Evolutionary conservation across 2,113 vertebrate genomes (phyloP), one percentile per base, ranked within the genome.

Genomic region (Podarcis raffonei): DNA sequence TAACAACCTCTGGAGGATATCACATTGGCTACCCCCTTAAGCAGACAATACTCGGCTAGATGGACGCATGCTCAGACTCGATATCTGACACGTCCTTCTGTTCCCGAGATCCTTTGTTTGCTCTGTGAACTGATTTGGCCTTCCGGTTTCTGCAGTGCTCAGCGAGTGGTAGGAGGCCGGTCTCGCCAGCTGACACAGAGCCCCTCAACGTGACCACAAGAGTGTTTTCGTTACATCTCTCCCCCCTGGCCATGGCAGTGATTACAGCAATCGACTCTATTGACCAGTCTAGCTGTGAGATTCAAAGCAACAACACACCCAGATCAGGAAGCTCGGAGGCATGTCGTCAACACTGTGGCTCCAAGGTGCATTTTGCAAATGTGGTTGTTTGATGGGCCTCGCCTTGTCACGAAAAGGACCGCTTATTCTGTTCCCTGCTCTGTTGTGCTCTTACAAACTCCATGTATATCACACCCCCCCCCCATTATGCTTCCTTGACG

Each of bases 241-340:
- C 62, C 94, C 92, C 85, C 7, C n/a, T 0, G 94, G 94, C 84
- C 0, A 81, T 66, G 0, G 82, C 83, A 81, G 92, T 88, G 91
- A 94, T 95, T 94, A 92, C 89, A 85, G 92, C 86, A 5, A 95
- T 96, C 22, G 88, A 96, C 11, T 0, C 7, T 84, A 89, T 95
- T 6, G 92, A 95, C 8, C 0, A 0, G 37, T 62, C 81, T 16
- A 5, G 90, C 0, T 0, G 23, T 1, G 25, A 80, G 91, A 83
- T 92, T 83, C 30, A 0, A 81, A 83, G 8, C 87, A 25, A 89
- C 66, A 0, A 65, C 59, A 85, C 1, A 87, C 86, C 89, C 1
- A 39, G 22, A 35, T 59, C 22, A 0, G 57, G 0, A 5, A 80
- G 71, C 2, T 39, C 0, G 22, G 1, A 23, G 11, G 37, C 37